A percentile compares a stretch with the other conserved stretches of the same genome.
Conservation (phyloP, 1,140 invertebrate genomes). For the Aphidius ervi region DNA sequence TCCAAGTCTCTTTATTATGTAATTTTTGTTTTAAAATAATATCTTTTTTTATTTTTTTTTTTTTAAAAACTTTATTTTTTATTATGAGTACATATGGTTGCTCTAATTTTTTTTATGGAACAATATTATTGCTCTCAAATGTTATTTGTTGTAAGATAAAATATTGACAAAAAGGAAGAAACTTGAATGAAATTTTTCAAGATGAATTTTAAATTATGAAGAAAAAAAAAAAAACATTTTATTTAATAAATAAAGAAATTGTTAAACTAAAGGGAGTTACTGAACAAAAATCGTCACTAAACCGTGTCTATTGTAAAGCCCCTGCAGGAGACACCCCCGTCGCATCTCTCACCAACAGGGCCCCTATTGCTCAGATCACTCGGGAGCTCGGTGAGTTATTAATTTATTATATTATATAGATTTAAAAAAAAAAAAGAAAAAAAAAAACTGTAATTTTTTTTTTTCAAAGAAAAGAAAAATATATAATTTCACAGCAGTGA, state of each 20-base stretch:
- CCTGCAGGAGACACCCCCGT: constrained; percentile 60
- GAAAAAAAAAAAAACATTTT: constrained; percentile 1
- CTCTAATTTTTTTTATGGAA: too few relatives aligned
- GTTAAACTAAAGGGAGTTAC: constrained; percentile 16
- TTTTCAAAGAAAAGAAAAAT: not conserved
- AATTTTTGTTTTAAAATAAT: too few relatives aligned
- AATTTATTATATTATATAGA: constrained; percentile 18
- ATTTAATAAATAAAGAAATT: constrained; percentile 12
- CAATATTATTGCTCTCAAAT: too few relatives aligned
- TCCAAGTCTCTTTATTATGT: too few relatives aligned
- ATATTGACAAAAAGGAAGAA: not conserved
- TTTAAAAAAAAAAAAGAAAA: constrained; percentile 31
- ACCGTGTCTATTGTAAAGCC: constrained; percentile 54
- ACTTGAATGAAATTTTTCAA: constrained; percentile 11
- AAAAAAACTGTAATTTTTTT: not conserved
- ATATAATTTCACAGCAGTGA: not conserved
- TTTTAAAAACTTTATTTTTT: too few relatives aligned
- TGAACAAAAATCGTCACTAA: constrained; percentile 50
- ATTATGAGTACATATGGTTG: too few relatives aligned
- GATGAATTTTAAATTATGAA: constrained; percentile 14
- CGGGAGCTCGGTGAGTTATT: constrained; percentile 62
- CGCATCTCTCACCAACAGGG: constrained; percentile 62
- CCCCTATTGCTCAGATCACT: constrained; percentile 66
- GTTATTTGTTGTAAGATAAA: not conserved
- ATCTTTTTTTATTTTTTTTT: too few relatives aligned